Percentiles rank a stretch among this genome's conserved stretches.
Evolutionary conservation across 2,888 invertebrate genomes (phyloP).

Genomic region (Chloroclystis v-ata): DNA sequence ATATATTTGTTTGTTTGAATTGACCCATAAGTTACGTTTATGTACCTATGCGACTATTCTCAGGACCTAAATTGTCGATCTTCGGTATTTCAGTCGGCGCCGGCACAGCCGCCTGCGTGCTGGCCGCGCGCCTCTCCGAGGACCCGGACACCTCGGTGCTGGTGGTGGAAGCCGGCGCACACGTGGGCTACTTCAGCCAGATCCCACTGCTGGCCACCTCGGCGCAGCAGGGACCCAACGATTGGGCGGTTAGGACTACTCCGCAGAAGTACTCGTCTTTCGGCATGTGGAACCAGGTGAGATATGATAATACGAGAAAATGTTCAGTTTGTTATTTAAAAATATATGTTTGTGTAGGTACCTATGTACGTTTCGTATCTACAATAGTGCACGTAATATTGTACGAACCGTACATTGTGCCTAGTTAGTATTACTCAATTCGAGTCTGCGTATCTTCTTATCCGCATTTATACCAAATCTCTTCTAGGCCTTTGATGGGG

Average conservation of each 20-base stretch:
- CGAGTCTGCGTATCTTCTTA: too few relatives aligned
- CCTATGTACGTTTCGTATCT: too few relatives aligned
- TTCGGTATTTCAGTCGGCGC: constrained; percentile 82
- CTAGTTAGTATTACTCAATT: too few relatives aligned
- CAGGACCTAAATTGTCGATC: too few relatives aligned
- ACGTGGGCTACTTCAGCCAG: constrained; percentile 81
- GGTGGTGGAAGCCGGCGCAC: constrained; percentile 83
- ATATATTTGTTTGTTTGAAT: not conserved
- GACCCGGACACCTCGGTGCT: constrained; percentile 77
- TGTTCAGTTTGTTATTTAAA: too few relatives aligned
- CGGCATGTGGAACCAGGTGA: constrained; percentile 71
- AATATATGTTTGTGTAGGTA: not conserved
- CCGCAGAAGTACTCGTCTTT: constrained; percentile 82
- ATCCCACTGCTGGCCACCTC: constrained; percentile 83
- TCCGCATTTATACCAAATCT: too few relatives aligned
- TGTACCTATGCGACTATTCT: too few relatives aligned
- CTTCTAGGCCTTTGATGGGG: too few relatives aligned
- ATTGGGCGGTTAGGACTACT: constrained; percentile 82
- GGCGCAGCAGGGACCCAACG: constrained; percentile 81
- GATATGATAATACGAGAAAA: too few relatives aligned
- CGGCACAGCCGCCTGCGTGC: constrained; percentile 84
- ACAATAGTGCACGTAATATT: too few relatives aligned
- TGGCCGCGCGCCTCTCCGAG: constrained; percentile 81
- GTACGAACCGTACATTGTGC: too few relatives aligned
- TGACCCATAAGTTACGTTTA: not conserved